phyloP scores from a whole-genome alignment of 2,797 vertebrate species.

The Sebastes kiyomatsui region DNA sequence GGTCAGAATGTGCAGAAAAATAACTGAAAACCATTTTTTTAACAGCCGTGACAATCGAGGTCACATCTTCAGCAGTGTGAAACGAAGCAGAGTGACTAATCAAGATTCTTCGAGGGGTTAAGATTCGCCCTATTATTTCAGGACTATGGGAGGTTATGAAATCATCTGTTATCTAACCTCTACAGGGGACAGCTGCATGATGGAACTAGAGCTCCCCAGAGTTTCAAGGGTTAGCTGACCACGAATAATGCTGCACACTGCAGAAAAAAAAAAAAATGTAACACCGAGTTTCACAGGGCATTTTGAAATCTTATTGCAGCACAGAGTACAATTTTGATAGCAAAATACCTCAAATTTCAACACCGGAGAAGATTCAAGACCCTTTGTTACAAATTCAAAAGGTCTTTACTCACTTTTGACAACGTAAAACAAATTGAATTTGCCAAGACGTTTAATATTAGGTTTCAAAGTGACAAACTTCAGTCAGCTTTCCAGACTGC shows the following conservation, averaged over 20 bases:
- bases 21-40: conserved; percentile 42
- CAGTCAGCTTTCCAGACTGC: background rate
- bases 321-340: background rate
- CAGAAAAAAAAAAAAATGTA: background rate
- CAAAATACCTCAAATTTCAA: background rate
- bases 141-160: conserved; percentile 51
- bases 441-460: background rate
- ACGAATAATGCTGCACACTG: conserved; percentile 25
- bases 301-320: background rate
- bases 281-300: background rate
- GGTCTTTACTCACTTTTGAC: background rate
- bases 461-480: background rate
- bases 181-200: conserved; percentile 47
- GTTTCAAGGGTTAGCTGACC: conserved; percentile 34
- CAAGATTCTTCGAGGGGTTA: conserved; percentile 51
- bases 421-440: background rate
- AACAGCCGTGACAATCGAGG: conserved; percentile 57
- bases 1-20: conserved; percentile 37
- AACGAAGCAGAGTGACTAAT: conserved; percentile 54
- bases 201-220: conserved; percentile 24
- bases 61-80: conserved; percentile 47
- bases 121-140: conserved; percentile 52
- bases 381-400: background rate
- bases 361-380: background rate
- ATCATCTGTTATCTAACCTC: conserved; percentile 54